Conservation (phyloP, 2,888 invertebrate species). For the Mellilla xanthometata region DNA sequence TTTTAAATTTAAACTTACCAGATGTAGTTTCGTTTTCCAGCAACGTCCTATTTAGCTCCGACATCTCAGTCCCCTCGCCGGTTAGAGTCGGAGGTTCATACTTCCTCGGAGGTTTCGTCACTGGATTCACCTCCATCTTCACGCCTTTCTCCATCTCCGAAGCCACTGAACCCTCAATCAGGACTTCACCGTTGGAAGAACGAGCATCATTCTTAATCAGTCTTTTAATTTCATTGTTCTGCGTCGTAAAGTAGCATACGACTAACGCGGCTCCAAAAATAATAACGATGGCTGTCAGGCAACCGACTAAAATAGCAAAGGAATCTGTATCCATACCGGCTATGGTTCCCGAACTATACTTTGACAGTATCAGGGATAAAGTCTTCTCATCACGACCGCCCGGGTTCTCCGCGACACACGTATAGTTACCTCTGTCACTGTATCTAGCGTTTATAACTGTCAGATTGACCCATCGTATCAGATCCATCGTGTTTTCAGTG, state of each 20-base stretch:
- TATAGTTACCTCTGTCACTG: slow-evolving; percentile 88
- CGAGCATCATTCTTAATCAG: slow-evolving; percentile 84
- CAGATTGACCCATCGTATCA: slow-evolving; percentile 85
- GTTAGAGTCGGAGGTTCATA: slow-evolving; percentile 86
- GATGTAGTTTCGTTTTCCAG: slow-evolving; percentile 87
- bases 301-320: slow-evolving; percentile 77
- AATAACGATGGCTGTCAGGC: slow-evolving; percentile 67
- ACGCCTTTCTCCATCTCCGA: slow-evolving; percentile 91
- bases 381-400: slow-evolving; percentile 91
- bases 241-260: slow-evolving; percentile 80
- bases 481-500: slow-evolving; percentile 70
- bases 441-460: slow-evolving; percentile 85
- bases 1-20: slow-evolving; percentile 84
- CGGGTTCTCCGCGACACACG: slow-evolving; percentile 91
- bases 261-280: slow-evolving; percentile 72
- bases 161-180: slow-evolving; percentile 87
- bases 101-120: slow-evolving; percentile 89
- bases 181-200: slow-evolving; percentile 85
- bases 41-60: slow-evolving; percentile 90
- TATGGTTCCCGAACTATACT: slow-evolving; percentile 67
- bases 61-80: slow-evolving; percentile 89
- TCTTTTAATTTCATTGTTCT: slow-evolving; percentile 79
- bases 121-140: slow-evolving; percentile 91
- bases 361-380: slow-evolving; percentile 83
- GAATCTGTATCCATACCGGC: slow-evolving; percentile 77